Base-by-base conservation (phyloP, 1,140 invertebrate species). In the Manduca sexta region DNA sequence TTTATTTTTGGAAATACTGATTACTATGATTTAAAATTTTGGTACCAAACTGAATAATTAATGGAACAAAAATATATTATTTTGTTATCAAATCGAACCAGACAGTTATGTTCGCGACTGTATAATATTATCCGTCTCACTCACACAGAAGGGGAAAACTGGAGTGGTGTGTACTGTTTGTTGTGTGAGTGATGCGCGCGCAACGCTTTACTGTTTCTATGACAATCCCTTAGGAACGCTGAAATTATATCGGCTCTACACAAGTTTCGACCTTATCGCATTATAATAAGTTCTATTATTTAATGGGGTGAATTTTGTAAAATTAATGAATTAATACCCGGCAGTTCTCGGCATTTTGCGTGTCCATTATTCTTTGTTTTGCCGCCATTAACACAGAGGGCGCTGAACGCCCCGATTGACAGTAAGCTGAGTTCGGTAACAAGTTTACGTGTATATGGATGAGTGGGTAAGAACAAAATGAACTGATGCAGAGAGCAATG, bases 201-300 rank as follows among this genome's bases (percentile, higher is more conserved):
- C 82, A 85, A 49, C 64, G 66, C 69, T 78, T 77, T 73, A 68
- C 63, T 77, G 82, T 85, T 85, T 81, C 82, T 83, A 85, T 83
- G 79, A 81, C 82, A 84, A 84, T 77, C 76, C 74, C 72, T 78
- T 60, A 75, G 67, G 64, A 66, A 84, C 72, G 83, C 71, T 68
- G 57, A 51, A 62, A 60, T 60, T 61, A 61, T 61, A 61, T 78
- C 75, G 69, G 17, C 2, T 33, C 12, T 16, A 30, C 31, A 21
- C 38, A 29, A 49, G 33, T 41, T 33, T 33, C 13, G n/a, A 15
- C 12, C 21, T 34, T 41, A 49, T 13, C 3, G 1, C 7, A 13
- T 17, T 12, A 17, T 11, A 3, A 52, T 64, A 74, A 50, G 42
- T 58, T 16, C 42, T 21, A 34, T 26, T 12, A 26, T 71, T 2